A percentile compares a stretch with the other conserved stretches of the same genome.
These are phyloP conservation scores for Halcyon senegalensis DNA, from an alignment of 2,113 vertebrate genomes.

Conservation along the genomic window DNA sequence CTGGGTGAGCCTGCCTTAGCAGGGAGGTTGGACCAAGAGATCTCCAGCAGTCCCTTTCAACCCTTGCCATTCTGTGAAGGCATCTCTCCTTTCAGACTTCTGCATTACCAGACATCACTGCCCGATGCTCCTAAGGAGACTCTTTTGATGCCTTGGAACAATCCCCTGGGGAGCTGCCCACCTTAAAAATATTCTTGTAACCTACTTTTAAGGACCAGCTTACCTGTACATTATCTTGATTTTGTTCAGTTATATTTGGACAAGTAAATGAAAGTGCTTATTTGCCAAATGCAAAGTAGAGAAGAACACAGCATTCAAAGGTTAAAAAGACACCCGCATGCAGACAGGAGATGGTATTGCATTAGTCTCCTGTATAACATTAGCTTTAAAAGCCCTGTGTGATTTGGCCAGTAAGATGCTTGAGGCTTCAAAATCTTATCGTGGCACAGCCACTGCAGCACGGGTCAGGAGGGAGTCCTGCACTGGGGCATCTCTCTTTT, in stretches of 20 bases:
- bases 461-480: neutral
- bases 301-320: neutral
- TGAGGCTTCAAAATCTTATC: neutral
- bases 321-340: neutral
- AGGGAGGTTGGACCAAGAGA: too few relatives aligned
- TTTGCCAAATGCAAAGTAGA: neutral
- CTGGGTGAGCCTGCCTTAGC: too few relatives aligned
- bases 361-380: neutral
- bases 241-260: neutral
- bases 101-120: neutral
- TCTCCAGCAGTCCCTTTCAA: too few relatives aligned
- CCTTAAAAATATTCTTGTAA: neutral
- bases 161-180: neutral
- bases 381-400: neutral
- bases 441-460: accelerated
- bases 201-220: neutral
- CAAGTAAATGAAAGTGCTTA: neutral
- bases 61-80: too few relatives aligned
- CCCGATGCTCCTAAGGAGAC: neutral
- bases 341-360: neutral
- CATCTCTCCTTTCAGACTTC: neutral
- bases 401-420: neutral
- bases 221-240: neutral
- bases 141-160: neutral
- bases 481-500: neutral